These are phyloP conservation scores for Philonicus albiceps DNA, from an alignment of 2,888 invertebrate genomes.

Conservation along the genomic window DNA sequence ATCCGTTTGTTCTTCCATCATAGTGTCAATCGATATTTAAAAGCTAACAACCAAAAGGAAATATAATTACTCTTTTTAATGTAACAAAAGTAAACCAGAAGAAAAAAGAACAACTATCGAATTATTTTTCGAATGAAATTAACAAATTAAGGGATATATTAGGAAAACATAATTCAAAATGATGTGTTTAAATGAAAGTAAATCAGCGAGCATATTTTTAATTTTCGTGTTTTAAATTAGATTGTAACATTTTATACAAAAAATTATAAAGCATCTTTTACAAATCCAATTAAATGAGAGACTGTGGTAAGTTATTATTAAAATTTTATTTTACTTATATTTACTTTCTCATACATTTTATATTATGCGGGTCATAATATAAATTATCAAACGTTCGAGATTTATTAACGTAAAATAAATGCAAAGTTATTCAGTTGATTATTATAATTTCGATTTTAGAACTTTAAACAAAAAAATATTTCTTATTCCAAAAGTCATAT, in stretches of 20 bases:
- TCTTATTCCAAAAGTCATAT: not conserved
- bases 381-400: not conserved
- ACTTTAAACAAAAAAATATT: not conserved
- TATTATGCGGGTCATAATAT: not conserved
- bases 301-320: not conserved
- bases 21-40: constrained; percentile 60
- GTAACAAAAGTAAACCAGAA: not conserved
- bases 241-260: not conserved
- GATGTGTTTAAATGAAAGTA: not conserved
- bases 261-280: not conserved
- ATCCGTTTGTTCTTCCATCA: constrained; percentile 64
- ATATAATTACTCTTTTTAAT: not conserved
- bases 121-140: not conserved
- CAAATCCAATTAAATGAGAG: not conserved
- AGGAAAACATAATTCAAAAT: not conserved
- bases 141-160: not conserved
- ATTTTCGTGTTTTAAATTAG: not conserved
- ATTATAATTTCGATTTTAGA: not conserved
- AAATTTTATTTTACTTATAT: not conserved
- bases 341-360: not conserved
- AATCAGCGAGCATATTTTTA: not conserved
- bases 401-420: not conserved
- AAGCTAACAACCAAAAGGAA: not conserved
- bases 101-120: not conserved
- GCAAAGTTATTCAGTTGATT: not conserved